phyloP scores from a whole-genome alignment of 2,113 vertebrate species.

The Ceuthmochares aereus region DNA sequence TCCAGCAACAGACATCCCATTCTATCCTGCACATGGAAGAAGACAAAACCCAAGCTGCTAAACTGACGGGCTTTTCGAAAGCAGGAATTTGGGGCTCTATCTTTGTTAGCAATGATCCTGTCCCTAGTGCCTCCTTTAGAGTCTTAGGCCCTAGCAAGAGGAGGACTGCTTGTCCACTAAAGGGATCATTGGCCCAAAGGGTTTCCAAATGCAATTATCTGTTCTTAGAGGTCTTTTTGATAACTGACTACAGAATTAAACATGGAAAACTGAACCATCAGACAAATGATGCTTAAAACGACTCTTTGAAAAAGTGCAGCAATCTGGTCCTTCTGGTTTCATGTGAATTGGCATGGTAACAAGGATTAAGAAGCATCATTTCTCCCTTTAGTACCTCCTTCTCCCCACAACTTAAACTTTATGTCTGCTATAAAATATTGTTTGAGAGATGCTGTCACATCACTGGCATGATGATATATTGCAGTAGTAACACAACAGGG shows the following conservation, averaged over 20 bases:
- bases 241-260: neutral
- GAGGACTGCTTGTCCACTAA: neutral
- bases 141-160: neutral
- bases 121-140: neutral
- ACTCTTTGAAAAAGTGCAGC: neutral
- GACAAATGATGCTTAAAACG: neutral
- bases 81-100: neutral
- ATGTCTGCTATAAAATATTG: neutral
- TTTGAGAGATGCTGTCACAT: neutral
- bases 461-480: neutral
- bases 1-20: neutral
- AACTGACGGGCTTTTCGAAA: neutral
- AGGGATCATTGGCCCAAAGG: neutral
- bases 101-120: neutral
- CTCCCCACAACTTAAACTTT: neutral
- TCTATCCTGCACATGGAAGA: neutral
- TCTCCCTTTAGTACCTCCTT: neutral
- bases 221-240: neutral
- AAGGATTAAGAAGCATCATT: neutral
- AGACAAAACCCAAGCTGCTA: neutral
- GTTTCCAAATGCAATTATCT: neutral
- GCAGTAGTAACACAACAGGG: neutral
- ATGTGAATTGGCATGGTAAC: slow-evolving; percentile 21
- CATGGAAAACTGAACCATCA: neutral
- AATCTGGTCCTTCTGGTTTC: slow-evolving; percentile 19